Evolutionary conservation across 1,140 invertebrate genomes (phyloP), one percentile per base, ranked within the genome.

Genomic region (Dreissena polymorpha): DNA sequence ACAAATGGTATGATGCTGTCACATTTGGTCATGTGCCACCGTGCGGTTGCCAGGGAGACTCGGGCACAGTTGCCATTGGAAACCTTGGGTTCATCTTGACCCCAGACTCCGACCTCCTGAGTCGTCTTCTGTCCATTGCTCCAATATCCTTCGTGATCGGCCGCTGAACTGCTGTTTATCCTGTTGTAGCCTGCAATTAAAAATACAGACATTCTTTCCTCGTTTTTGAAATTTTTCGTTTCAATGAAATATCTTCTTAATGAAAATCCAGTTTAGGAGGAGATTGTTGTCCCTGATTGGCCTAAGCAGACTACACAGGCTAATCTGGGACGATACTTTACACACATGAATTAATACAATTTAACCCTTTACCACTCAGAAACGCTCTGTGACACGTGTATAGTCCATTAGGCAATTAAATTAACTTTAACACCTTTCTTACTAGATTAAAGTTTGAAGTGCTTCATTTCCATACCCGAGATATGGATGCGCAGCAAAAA

Each of bases 21-120:
- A 76, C 86, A 87, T 6, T 74, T 73, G 18, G 51, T 51, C 39
- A 87, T 80, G 10, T 77, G 73, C 88, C 88, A 89, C 25, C 64
- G 67, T 18, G 53, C 57, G 0, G 82, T 64, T 0, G 51, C 27
- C 21, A 50, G 39, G 14, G 79, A 74, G 8, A 84, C 50, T 67
- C 51, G 79, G 10, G 83, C 85, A 83, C 86, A 89, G 14, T 83
- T 21, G 7, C 85, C 85, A 10, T 16, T 13, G 0, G 18, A 0
- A 39, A 71, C 55, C 14, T 85, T 64, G n/a, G 88, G 86, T 73
- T 89, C 85, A 18, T 57, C 18, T 25, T 72, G 49, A 18, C 80
- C 63, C 88, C 88, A 89, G 72, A 83, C 72, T 16, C 86, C 88
- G 10, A 85, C 85, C n/a, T 80, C 69, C 25, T 86, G 73, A 0